Conservation (phyloP, 2,888 invertebrate species). For the Thereva unica region DNA sequence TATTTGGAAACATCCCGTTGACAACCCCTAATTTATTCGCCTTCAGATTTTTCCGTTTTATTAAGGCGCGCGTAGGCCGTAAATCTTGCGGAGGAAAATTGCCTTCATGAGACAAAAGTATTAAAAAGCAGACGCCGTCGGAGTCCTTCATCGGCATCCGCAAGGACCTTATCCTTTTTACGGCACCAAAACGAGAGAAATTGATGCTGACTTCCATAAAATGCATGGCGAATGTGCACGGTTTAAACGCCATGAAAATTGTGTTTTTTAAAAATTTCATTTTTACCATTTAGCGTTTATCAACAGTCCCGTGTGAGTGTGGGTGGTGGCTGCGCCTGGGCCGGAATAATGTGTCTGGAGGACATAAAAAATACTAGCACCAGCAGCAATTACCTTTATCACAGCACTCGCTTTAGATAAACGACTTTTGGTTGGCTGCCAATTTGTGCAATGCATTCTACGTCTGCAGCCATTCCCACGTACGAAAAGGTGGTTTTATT, state of each 20-base stretch:
- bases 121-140: conserved; percentile 23
- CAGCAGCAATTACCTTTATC: conserved; percentile 34
- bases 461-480: conserved; percentile 10
- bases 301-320: conserved; percentile 3
- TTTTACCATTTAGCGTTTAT: conserved; percentile 21
- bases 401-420: conserved; percentile 32
- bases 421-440: conserved; percentile 31
- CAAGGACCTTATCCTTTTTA: not conserved
- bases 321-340: not conserved
- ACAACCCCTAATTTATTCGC: conserved; percentile 36
- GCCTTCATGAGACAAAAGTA: not conserved
- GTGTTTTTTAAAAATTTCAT: conserved; percentile 17
- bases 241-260: not conserved
- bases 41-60: conserved; percentile 9
- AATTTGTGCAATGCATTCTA: conserved; percentile 28
- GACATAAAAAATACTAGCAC: conserved; percentile 30
- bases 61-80: conserved; percentile 17
- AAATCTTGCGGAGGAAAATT: not conserved
- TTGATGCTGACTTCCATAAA: no score
- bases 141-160: conserved; percentile 12
- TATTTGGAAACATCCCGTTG: conserved; percentile 25
- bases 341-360: conserved; percentile 29
- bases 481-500: not conserved
- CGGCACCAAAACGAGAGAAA: no score
- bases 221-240: no score